Evolutionary conservation across 2,888 invertebrate species (phyloP).

Genomic region (Epinotia nisella): DNA sequence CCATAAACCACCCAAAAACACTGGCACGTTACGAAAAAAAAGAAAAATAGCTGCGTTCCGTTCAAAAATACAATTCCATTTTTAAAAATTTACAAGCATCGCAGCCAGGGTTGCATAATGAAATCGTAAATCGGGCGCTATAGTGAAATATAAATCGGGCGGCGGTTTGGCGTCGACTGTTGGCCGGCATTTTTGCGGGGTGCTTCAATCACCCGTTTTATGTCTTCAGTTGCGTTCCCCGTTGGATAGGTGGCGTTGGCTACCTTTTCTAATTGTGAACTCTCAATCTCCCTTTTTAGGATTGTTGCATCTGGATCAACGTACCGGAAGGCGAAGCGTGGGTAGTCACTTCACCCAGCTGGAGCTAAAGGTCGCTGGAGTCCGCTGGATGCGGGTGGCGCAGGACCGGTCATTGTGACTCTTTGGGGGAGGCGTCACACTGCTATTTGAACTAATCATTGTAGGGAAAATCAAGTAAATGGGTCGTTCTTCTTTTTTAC

Average conservation of each 20-base stretch:
- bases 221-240: conserved; percentile 42
- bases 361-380: no score
- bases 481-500: no score
- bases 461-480: no score
- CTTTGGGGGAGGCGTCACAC: no score
- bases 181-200: conserved; percentile 76
- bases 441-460: no score
- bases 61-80: conserved; percentile 41
- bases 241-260: conserved; percentile 36
- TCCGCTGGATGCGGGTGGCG: no score
- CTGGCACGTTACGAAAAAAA: conserved; percentile 24
- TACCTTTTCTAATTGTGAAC: background rate
- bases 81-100: conserved; percentile 46
- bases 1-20: conserved; percentile 14
- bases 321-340: no score
- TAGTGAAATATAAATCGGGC: conserved; percentile 73
- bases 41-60: conserved; percentile 18
- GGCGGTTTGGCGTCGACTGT: conserved; percentile 74
- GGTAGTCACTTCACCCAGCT: no score
- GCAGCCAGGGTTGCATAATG: conserved; percentile 60
- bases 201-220: conserved; percentile 73
- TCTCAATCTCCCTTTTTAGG: background rate
- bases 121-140: conserved; percentile 75
- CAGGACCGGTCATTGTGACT: no score
- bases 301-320: background rate